phyloP scores from a whole-genome alignment of 2,113 vertebrate species.

The Sorex araneus region DNA sequence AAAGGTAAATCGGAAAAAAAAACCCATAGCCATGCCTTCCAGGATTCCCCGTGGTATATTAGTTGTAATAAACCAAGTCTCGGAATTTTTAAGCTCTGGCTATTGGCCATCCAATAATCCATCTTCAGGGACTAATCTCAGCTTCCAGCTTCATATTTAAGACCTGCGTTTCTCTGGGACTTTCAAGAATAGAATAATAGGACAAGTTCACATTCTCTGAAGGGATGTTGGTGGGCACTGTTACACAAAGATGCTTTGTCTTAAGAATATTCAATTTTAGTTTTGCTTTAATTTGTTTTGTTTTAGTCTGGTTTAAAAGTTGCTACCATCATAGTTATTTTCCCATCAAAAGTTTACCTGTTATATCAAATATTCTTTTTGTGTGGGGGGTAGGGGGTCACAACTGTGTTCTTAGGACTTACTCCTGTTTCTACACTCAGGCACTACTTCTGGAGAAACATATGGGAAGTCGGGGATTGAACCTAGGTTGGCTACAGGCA shows the following conservation, averaged over 20 bases:
- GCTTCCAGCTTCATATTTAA: neutral
- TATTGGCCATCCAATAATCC: neutral
- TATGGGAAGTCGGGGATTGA: too few species aligned
- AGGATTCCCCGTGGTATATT: neutral
- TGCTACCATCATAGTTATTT: too few species aligned
- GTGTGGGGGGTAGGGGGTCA: too few species aligned
- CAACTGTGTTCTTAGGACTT: too few species aligned
- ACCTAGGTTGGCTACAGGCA: too few species aligned
- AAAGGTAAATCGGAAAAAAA: neutral
- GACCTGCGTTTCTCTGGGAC: neutral
- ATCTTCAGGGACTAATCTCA: neutral
- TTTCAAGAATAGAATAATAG: neutral
- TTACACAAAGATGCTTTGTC: neutral
- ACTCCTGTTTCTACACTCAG: too few species aligned
- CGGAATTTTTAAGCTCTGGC: neutral
- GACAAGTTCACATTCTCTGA: neutral
- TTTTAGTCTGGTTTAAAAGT: too few species aligned
- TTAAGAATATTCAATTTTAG: neutral
- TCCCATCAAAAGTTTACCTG: too few species aligned
- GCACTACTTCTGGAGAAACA: too few species aligned
- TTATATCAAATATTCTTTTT: too few species aligned
- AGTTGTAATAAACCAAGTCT: neutral
- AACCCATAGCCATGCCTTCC: neutral
- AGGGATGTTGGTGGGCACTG: neutral
- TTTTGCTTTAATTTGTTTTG: slow-evolving; percentile 7